Conservation (phyloP, 2,797 vertebrate species). For the Sebastes nivosus region DNA sequence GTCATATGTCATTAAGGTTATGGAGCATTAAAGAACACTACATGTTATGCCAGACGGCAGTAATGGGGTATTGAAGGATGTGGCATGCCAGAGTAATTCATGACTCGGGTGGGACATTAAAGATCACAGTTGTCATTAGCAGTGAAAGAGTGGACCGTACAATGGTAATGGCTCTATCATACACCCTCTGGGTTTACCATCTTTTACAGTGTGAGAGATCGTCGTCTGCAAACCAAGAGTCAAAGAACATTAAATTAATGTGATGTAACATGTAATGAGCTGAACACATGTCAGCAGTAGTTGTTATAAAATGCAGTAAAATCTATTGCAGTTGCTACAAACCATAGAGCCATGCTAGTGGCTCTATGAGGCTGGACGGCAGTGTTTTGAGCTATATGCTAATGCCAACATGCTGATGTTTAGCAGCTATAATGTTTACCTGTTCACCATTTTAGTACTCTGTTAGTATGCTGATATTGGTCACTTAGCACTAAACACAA, state of each 20-base stretch:
- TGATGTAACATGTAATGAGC: constrained; percentile 14
- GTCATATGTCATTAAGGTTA: constrained; percentile 66
- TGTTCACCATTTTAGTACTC: neutral
- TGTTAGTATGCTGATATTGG: neutral
- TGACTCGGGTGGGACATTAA: constrained; percentile 38
- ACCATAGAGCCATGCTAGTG: neutral
- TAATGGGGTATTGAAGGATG: constrained; percentile 56
- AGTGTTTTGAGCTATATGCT: neutral
- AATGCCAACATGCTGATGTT: neutral
- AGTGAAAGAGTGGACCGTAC: constrained; percentile 17
- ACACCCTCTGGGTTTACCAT: constrained; percentile 3
- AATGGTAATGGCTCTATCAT: constrained; percentile 44
- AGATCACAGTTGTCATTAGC: constrained; percentile 54
- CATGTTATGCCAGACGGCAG: constrained; percentile 31
- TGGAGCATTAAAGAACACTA: constrained; percentile 64
- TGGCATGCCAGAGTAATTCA: constrained; percentile 43
- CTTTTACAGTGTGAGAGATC: constrained; percentile 25
- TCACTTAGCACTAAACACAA: too few species aligned
- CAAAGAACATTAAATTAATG: constrained; percentile 27
- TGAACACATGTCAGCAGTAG: constrained; percentile 5
- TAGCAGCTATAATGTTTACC: neutral
- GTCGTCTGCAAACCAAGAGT: neutral
- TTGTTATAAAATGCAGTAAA: constrained; percentile 22
- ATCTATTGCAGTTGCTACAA: neutral
- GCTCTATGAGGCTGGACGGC: too few species aligned